Percentiles rank a stretch among this genome's conserved stretches.
phyloP scores from a whole-genome alignment of 2,797 vertebrate genomes.

The Lagodon rhomboides region DNA sequence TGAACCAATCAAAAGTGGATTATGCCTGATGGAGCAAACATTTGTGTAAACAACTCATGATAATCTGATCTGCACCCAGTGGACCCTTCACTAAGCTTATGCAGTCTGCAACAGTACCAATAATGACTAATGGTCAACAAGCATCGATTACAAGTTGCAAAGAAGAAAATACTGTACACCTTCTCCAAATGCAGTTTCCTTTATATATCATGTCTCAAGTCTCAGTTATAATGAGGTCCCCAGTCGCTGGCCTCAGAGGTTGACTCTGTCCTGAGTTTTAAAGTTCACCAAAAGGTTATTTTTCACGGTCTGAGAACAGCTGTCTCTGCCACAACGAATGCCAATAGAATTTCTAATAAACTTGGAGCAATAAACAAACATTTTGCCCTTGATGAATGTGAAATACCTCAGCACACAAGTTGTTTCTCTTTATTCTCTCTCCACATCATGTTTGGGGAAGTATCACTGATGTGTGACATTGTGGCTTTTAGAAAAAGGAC shows the following conservation, averaged over 20 bases:
- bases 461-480: fast-evolving
- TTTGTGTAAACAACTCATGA: not conserved
- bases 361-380: not conserved
- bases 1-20: constrained; percentile 18
- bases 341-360: not conserved
- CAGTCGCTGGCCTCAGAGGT: not conserved
- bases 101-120: too few relatives aligned
- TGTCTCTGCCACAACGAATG: not conserved
- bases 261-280: not conserved
- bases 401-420: not conserved
- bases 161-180: not conserved
- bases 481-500: not conserved
- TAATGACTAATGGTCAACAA: too few relatives aligned
- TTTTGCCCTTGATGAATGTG: not conserved
- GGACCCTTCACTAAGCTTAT: not conserved
- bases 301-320: not conserved
- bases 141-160: not conserved
- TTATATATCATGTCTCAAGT: too few relatives aligned
- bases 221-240: constrained; percentile 7
- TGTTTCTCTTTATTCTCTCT: not conserved
- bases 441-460: not conserved
- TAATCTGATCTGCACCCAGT: too few relatives aligned
- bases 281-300: constrained; percentile 13
- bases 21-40: not conserved
- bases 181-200: not conserved